phyloP scores from a whole-genome alignment of 2,113 vertebrate species.

The Periophthalmodon schlosseri region DNA sequence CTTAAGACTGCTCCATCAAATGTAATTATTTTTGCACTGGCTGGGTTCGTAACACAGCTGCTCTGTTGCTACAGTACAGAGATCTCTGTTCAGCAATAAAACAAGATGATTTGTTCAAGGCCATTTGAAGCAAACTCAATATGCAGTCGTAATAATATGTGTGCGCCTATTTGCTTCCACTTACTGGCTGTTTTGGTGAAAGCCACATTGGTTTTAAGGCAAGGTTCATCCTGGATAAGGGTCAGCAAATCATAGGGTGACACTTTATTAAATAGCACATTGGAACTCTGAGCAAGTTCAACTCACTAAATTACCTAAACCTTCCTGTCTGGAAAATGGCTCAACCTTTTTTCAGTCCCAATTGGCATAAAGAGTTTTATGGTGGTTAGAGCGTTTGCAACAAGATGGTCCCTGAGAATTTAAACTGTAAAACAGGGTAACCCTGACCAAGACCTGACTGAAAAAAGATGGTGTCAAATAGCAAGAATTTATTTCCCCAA shows the following conservation, averaged over 20 bases:
- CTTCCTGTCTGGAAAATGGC: not conserved
- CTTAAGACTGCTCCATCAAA: constrained; percentile 3
- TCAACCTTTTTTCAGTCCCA: not conserved
- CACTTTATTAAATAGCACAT: not conserved
- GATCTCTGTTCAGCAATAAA: not conserved
- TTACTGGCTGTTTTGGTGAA: not conserved
- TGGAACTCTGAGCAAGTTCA: not conserved
- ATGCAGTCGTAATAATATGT: not conserved
- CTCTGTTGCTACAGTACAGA: not conserved
- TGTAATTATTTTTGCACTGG: constrained; percentile 1
- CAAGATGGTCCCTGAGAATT: too few species aligned
- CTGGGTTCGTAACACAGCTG: not conserved
- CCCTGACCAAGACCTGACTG: too few species aligned
- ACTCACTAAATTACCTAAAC: not conserved
- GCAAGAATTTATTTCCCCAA: too few species aligned
- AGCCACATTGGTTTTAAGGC: not conserved
- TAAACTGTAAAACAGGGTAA: too few species aligned
- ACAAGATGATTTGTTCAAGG: not conserved
- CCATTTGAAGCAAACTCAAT: not conserved
- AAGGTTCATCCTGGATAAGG: not conserved
- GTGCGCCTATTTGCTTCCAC: not conserved
- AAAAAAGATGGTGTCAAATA: too few species aligned
- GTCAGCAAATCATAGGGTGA: not conserved
- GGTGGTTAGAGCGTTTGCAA: too few species aligned
- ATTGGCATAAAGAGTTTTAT: too few species aligned